Evolutionary conservation across 1,140 invertebrate species (phyloP).

Genomic region (Temnothorax nylanderi): DNA sequence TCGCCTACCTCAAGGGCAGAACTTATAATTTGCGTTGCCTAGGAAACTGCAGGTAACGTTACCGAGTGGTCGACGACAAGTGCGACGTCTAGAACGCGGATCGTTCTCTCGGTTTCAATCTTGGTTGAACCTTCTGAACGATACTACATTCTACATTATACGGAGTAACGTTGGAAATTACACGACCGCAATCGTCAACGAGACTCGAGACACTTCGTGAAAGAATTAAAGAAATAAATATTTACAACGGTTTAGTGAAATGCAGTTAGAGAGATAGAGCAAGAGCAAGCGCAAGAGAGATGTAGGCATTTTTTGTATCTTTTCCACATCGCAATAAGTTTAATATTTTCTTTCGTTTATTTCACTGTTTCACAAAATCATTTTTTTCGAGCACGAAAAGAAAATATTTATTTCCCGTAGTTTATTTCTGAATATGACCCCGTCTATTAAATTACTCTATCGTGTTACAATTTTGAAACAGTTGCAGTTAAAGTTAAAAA

Average conservation of each 20-base stretch:
- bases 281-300: not conserved
- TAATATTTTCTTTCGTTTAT: not conserved
- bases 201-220: conserved; percentile 11
- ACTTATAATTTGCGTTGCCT: conserved; percentile 54
- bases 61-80: conserved; percentile 35
- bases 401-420: not conserved
- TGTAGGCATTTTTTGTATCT: not conserved
- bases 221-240: conserved; percentile 32
- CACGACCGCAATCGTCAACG: not conserved
- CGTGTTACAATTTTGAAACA: not conserved
- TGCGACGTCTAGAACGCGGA: conserved; percentile 27
- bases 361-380: not conserved
- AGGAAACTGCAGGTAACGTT: conserved; percentile 33
- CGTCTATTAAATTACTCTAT: not conserved
- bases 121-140: conserved; percentile 5
- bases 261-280: not conserved
- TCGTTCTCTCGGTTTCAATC: conserved; percentile 22
- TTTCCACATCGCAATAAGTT: not conserved
- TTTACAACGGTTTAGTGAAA: not conserved
- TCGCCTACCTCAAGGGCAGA: conserved; percentile 25
- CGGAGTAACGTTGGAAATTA: conserved; percentile 27
- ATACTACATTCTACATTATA: not conserved
- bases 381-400: not conserved
- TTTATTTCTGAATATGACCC: not conserved
- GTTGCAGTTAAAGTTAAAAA: not conserved